phyloP scores from a whole-genome alignment of 2,113 vertebrate species.

The Sminthopsis crassicaudata region DNA sequence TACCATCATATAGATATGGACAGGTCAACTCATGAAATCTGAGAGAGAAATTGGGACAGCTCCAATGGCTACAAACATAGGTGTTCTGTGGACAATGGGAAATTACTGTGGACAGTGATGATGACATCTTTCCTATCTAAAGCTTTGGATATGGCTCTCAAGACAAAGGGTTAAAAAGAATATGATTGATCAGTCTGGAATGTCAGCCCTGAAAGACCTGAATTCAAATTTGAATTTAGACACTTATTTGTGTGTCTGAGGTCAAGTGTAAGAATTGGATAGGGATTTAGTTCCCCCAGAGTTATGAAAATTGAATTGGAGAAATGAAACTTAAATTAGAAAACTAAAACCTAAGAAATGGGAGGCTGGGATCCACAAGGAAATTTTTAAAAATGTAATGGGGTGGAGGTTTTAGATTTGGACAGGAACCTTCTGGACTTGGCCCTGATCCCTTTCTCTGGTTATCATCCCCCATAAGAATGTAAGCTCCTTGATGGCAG shows the following conservation, averaged over 20 bases:
- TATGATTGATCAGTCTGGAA: background rate
- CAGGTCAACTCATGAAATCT: background rate
- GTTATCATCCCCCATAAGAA: too few relatives aligned
- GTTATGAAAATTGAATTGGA: too few relatives aligned
- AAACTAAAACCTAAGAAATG: too few relatives aligned
- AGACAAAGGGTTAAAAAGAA: background rate
- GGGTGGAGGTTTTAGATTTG: too few relatives aligned
- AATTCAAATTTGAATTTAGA: background rate
- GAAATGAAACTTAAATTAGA: too few relatives aligned
- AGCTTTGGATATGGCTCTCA: background rate
- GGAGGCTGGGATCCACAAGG: too few relatives aligned
- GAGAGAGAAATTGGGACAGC: background rate
- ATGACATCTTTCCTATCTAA: background rate
- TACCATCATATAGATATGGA: background rate
- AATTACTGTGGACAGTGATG: background rate
- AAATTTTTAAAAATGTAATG: too few relatives aligned
- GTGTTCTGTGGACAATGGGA: background rate
- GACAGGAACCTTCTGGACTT: too few relatives aligned
- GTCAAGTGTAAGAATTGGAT: background rate
- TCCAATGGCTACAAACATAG: background rate
- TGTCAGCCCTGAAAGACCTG: background rate
- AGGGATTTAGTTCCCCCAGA: too few relatives aligned
- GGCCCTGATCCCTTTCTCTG: too few relatives aligned
- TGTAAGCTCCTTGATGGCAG: too few relatives aligned
- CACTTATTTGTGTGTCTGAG: background rate